Evolutionary conservation across 2,888 invertebrate species (phyloP).

Genomic region (Automeris io): DNA sequence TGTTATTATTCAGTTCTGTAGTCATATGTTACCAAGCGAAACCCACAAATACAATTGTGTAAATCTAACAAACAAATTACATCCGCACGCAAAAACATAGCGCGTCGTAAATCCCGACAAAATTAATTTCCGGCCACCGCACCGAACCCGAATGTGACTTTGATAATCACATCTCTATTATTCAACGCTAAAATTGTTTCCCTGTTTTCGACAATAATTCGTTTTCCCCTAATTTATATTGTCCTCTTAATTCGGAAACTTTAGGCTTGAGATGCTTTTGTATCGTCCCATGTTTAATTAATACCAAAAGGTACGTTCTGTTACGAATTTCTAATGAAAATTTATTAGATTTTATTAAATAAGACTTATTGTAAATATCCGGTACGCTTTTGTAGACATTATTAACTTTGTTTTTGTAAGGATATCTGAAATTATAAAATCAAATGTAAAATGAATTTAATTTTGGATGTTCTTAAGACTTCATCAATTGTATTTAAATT

Average conservation of each 20-base stretch:
- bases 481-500: no score
- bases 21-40: neutral
- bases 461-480: neutral
- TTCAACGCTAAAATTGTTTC: constrained; percentile 42
- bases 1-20: no score
- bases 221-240: constrained; percentile 51
- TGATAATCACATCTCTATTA: constrained; percentile 16
- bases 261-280: constrained; percentile 36
- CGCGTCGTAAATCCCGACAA: neutral
- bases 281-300: constrained; percentile 43
- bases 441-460: neutral
- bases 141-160: constrained; percentile 2
- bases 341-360: constrained; percentile 15
- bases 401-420: neutral
- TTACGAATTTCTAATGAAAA: constrained; percentile 29
- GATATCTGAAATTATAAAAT: neutral
- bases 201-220: constrained; percentile 52
- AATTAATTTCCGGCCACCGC: constrained; percentile 1
- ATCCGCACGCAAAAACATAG: neutral
- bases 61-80: neutral
- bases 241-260: constrained; percentile 46
- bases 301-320: constrained; percentile 25
- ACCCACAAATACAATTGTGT: neutral
- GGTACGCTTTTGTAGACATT: neutral
- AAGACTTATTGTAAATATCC: constrained; percentile 2